Evolutionary conservation across 2,113 vertebrate genomes (phyloP).

Genomic region (Alexandromys fortis): DNA sequence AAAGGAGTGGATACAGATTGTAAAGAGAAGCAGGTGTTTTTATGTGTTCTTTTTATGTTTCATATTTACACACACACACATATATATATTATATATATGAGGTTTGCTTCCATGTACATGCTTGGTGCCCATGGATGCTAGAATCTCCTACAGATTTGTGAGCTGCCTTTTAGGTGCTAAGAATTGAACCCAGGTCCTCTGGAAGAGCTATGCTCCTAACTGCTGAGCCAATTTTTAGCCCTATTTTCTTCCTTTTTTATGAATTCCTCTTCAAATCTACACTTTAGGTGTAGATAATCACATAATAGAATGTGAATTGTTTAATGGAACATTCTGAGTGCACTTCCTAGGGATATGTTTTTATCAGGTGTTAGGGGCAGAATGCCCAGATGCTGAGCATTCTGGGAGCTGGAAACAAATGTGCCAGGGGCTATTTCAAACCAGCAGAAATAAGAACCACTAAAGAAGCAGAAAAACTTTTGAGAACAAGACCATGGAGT

Average conservation of each 20-base stretch:
- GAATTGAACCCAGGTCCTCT: not conserved
- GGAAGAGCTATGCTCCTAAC: not conserved
- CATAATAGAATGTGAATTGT: not conserved
- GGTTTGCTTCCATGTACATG: not conserved
- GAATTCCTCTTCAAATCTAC: not conserved
- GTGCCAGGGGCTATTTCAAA: not conserved
- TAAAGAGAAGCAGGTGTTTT: not conserved
- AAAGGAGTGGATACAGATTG: not conserved
- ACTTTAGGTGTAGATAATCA: not conserved
- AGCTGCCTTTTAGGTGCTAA: not conserved
- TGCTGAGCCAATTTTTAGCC: not conserved
- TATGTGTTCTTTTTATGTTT: not conserved
- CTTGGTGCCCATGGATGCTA: not conserved
- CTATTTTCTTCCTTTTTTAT: not conserved
- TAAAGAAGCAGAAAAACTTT: constrained; percentile 12
- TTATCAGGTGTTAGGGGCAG: not conserved
- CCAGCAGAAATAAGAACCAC: not conserved
- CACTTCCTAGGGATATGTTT: not conserved
- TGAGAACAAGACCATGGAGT: not conserved
- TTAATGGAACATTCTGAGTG: not conserved
- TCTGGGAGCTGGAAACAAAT: not conserved
- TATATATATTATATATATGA: no score
- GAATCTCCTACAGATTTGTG: not conserved
- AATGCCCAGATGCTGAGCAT: not conserved
- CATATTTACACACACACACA: no score